phyloP scores from a whole-genome alignment of 1,140 invertebrate species.

The Drosophila pallidifrons region DNA sequence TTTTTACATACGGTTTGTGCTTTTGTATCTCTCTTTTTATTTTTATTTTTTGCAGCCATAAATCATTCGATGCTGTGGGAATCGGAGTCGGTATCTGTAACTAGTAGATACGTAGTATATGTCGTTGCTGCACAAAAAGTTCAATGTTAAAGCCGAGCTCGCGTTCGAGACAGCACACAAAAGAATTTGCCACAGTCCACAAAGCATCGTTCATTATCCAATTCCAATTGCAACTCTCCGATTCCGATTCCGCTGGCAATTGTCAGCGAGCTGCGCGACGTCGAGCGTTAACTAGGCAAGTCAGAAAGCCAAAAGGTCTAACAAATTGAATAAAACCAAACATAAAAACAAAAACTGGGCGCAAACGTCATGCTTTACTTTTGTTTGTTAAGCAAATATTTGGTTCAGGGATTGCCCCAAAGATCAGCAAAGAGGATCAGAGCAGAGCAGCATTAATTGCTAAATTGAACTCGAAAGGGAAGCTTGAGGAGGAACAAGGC shows the following conservation, averaged over 20 bases:
- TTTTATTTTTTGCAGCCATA: constrained; percentile 56
- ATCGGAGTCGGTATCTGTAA: constrained; percentile 64
- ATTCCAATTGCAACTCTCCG: constrained; percentile 53
- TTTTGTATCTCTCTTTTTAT: neutral
- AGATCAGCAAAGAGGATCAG: constrained; percentile 6
- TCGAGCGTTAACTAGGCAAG: constrained; percentile 70
- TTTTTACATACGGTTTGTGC: constrained; percentile 62
- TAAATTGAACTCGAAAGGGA: neutral
- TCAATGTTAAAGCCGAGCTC: constrained; percentile 69
- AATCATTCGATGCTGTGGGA: constrained; percentile 81
- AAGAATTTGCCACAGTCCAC: constrained; percentile 79
- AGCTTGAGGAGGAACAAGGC: too few species aligned
- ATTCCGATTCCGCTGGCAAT: constrained; percentile 20
- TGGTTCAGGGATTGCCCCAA: constrained; percentile 17
- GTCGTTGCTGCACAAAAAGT: constrained; percentile 65
- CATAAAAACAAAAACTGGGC: constrained; percentile 51
- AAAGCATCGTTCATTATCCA: constrained; percentile 79
- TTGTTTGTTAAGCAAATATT: constrained; percentile 40
- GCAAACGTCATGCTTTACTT: constrained; percentile 54
- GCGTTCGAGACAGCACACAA: constrained; percentile 47
- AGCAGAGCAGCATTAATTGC: constrained; percentile 8
- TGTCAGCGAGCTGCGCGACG: constrained; percentile 14
- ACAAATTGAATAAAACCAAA: constrained; percentile 62
- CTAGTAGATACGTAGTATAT: constrained; percentile 21
- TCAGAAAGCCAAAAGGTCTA: constrained; percentile 72